Percentiles rank a stretch among this genome's conserved stretches.
These are phyloP conservation scores for Pyrrhosoma nymphula DNA, from an alignment of 2,888 invertebrate genomes.

Conservation along the genomic window DNA sequence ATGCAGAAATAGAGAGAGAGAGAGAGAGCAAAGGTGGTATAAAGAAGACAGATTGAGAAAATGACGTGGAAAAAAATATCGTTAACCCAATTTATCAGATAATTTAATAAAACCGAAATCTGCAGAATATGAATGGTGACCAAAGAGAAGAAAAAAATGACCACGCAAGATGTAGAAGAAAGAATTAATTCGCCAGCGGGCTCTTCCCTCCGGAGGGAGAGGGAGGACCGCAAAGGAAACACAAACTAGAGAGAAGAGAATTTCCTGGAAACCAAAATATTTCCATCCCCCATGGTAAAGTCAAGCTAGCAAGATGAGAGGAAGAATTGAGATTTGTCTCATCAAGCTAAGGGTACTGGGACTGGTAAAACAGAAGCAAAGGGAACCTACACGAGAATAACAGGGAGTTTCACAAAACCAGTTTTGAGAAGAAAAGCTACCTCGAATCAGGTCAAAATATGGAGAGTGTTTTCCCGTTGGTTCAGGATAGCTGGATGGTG, in stretches of 20 bases:
- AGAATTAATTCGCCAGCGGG: background rate
- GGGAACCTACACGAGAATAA: too few relatives aligned
- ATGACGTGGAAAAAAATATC: background rate
- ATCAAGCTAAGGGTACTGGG: background rate
- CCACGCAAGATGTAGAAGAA: background rate
- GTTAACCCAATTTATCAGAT: background rate
- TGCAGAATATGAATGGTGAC: background rate
- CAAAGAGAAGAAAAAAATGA: background rate
- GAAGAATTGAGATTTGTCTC: background rate
- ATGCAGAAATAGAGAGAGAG: background rate
- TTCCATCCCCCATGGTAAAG: background rate
- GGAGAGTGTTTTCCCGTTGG: too few relatives aligned
- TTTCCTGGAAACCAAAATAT: background rate
- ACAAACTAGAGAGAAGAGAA: background rate
- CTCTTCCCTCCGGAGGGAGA: background rate
- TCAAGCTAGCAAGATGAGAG: background rate
- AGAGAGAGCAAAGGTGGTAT: background rate
- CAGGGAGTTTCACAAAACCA: too few relatives aligned
- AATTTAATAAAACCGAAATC: background rate
- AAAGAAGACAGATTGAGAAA: background rate
- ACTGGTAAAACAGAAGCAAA: background rate
- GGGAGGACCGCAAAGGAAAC: background rate
- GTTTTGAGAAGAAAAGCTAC: too few relatives aligned
- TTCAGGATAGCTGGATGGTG: too few relatives aligned
- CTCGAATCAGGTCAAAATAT: too few relatives aligned